Percentiles rank a stretch among this genome's conserved stretches.
Evolutionary conservation across 2,888 invertebrate genomes (phyloP).

Genomic region (Eucera pruinosa): DNA sequence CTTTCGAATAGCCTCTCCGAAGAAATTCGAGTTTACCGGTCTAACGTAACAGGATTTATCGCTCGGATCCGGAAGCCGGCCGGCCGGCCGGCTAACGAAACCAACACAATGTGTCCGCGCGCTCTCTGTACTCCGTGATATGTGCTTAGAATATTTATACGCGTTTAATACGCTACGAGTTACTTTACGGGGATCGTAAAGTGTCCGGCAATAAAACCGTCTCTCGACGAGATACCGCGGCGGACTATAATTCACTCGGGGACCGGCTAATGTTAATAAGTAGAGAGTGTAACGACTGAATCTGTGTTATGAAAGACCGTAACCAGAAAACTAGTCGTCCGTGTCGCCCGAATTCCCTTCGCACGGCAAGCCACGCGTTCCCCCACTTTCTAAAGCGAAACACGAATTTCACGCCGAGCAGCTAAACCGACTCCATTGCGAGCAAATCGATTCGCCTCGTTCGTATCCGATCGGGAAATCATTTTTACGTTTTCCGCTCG

Average conservation of each 20-base stretch:
- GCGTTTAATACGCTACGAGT: conserved; percentile 37
- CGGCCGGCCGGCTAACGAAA: conserved; percentile 12
- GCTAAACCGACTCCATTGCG: background rate
- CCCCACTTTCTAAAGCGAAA: background rate
- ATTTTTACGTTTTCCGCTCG: background rate
- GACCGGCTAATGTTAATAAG: conserved; percentile 48
- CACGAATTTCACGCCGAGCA: background rate
- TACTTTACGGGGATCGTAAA: conserved; percentile 52
- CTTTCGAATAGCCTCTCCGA: background rate
- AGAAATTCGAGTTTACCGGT: conserved; percentile 24
- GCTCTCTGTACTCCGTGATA: background rate
- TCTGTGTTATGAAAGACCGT: conserved; percentile 36
- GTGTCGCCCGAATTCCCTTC: conserved; percentile 14
- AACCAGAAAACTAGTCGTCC: conserved; percentile 38
- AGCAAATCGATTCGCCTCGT: background rate
- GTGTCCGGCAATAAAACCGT: conserved; percentile 42
- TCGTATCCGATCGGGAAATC: background rate
- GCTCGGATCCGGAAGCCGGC: conserved; percentile 20
- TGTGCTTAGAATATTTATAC: conserved; percentile 34
- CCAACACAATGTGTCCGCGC: conserved; percentile 1
- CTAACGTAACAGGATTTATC: conserved; percentile 26
- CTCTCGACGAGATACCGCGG: conserved; percentile 14
- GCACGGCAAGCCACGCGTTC: too few species aligned
- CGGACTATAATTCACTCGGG: conserved; percentile 29
- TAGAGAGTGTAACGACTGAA: conserved; percentile 27